phyloP scores from a whole-genome alignment of 1,140 invertebrate species.

The Pomacea maculata region DNA sequence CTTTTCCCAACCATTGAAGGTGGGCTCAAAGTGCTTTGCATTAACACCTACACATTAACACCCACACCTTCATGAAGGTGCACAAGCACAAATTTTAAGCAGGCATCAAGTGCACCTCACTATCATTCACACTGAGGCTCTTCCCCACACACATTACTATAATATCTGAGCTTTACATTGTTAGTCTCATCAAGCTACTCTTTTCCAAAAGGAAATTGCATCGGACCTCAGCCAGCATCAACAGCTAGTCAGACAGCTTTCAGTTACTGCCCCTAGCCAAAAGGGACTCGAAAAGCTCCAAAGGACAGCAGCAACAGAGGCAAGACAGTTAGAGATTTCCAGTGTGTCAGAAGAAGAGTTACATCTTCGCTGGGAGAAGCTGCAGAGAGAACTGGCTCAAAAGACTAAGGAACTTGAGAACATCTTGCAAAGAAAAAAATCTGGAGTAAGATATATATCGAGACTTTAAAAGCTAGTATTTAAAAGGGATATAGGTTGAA shows the following conservation, averaged over 20 bases:
- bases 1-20: no score
- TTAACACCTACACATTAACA: no score
- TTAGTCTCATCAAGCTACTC: no score
- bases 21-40: no score
- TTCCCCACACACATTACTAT: no score
- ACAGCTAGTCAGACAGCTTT: slow-evolving; percentile 48
- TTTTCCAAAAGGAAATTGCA: slow-evolving; percentile 41
- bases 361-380: slow-evolving; percentile 46
- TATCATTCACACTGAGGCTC: no score
- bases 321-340: slow-evolving; percentile 5
- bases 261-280: slow-evolving; percentile 20
- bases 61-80: no score
- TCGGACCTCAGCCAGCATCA: slow-evolving; percentile 52
- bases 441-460: slow-evolving; percentile 31
- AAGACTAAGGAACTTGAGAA: slow-evolving; percentile 53
- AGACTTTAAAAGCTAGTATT: no score
- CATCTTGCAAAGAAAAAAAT: slow-evolving; percentile 35
- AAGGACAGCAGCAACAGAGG: slow-evolving; percentile 9
- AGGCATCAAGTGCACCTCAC: no score
- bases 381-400: slow-evolving; percentile 46
- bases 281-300: slow-evolving; percentile 1
- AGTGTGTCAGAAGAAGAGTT: slow-evolving; percentile 34
- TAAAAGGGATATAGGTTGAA: no score
- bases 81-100: no score
- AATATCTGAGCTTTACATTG: no score